Base-by-base conservation (phyloP, 2,888 invertebrate genomes). In the Elaeidobius kamerunicus region DNA sequence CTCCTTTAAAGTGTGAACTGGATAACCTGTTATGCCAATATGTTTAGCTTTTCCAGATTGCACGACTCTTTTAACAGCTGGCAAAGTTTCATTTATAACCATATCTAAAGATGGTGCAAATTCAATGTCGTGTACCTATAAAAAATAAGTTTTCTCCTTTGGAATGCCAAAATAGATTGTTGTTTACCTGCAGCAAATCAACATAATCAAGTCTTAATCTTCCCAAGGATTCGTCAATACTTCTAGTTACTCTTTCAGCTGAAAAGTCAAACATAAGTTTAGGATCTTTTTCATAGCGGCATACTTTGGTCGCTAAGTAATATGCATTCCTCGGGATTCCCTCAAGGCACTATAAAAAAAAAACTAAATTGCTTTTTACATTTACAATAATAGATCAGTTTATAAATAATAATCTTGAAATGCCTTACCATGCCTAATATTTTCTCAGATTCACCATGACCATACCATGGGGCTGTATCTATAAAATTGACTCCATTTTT, bases 381-480 rank as follows among this genome's bases (percentile, higher is more conserved):
- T 18, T 9, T 34, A n/a, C 40, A 30, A 19, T 52, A 18, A 44
- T 41, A 30, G 32, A 40, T n/a, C n/a, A n/a, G n/a, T n/a, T n/a
- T n/a, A n/a, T n/a, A n/a, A n/a, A n/a, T n/a, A n/a, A n/a, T n/a
- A n/a, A n/a, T n/a, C n/a, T n/a, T n/a, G n/a, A n/a, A n/a, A n/a
- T n/a, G n/a, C n/a, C 55, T 38, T 67, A 86, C 86, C 78, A 88
- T 84, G 58, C 95, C 96, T 16, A 95, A 74, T 9, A 87, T 77
- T 57, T 77, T 78, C 73, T 96, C 95, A 0, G 95, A 88, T 55
- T 78, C 79, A 1, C 94, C 91, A 67, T 91, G 86, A 0, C 96
- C 96, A 68, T 96, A 96, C 85, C 85, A 96, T 0, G 93, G 93
- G 0, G 88, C 89, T 0, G 93, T 94, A 69, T 97, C 96, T 52